Percentiles rank a stretch among this genome's conserved stretches.
phyloP scores from a whole-genome alignment of 2,113 vertebrate species.

The Hiodon tergisus region DNA sequence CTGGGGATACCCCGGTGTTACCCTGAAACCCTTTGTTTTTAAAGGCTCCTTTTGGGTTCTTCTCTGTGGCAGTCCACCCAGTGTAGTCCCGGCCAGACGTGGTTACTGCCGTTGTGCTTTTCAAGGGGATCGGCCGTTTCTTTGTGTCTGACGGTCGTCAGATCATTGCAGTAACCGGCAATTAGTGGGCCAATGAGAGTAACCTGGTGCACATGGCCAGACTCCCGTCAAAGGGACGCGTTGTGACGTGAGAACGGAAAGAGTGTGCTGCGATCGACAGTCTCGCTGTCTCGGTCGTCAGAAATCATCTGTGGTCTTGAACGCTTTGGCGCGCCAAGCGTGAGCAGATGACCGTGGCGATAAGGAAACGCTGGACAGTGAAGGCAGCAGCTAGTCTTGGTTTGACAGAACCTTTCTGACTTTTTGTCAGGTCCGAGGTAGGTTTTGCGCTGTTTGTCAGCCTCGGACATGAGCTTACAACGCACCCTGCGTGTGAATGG shows the following conservation, averaged over 20 bases:
- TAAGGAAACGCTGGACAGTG: too few species aligned
- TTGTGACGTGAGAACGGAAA: neutral
- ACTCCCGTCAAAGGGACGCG: neutral
- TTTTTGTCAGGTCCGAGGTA: too few species aligned
- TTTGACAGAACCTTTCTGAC: too few species aligned
- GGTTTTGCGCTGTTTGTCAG: too few species aligned
- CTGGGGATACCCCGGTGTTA: conserved; percentile 50
- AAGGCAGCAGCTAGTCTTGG: too few species aligned
- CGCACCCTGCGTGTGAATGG: neutral
- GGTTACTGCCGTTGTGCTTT: neutral
- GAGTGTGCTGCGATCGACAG: neutral
- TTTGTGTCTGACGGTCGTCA: neutral
- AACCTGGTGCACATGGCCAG: conserved; percentile 23
- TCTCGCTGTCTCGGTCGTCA: neutral
- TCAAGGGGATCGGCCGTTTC: neutral
- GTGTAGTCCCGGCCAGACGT: neutral
- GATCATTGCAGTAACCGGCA: conserved; percentile 42
- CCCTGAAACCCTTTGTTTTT: conserved; percentile 32
- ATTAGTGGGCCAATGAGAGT: conserved; percentile 42
- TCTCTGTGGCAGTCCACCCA: conserved; percentile 14
- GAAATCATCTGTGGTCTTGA: too few species aligned
- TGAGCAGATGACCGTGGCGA: too few species aligned
- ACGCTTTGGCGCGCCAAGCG: too few species aligned
- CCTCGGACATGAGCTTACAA: too few species aligned
- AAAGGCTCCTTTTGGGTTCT: neutral